Base-by-base conservation (phyloP, 1,140 invertebrate species). In the Pseudoatta argentina region DNA sequence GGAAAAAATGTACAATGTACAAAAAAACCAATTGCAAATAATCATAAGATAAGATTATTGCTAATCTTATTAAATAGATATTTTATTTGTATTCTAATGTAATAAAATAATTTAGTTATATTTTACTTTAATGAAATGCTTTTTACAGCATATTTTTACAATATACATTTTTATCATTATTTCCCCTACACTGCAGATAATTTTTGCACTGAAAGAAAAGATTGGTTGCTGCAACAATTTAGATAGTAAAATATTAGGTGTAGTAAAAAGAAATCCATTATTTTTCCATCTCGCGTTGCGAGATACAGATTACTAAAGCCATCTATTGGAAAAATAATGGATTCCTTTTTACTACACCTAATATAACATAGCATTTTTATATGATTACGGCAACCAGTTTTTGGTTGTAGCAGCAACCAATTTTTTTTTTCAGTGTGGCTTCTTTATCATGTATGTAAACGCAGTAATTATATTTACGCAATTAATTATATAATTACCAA, bases 51-150 rank as follows among this genome's bases (percentile, higher is more conserved):
- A 21, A 75, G 4, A 75, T 75, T 61, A 63, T n/a, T 44, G 8
- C 10, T 44, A 71, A 71, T 71, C 6, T 48, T 44, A 48, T 73
- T 12, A 61, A 63, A 39, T 69, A 55, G 39, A 69, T 34, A 16
- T 66, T 44, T 44, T 48, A 69, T 21, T 21, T 0, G 53, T 34
- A 39, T 59, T 57, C 10, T 8, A 75, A n/a, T 64, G 10, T 57
- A 59, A 76, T 2, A 75, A 39, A 12, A n/a, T 75, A 59, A 59
- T 75, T 16, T 6, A 59, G 2, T 21, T 57, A 21, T n/a, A 73
- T 5, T 55, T 73, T 51, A 51, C 16, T 10, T 14, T 71, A 71
- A 18, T 71, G 14, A 30, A 24, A 57, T 2, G 10, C 10, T 14
- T 34, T 27, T 77, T 44, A 30, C 8, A 10, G 1, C 8, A 57